Percentiles rank a stretch among this genome's conserved stretches.
Conservation (phyloP, 64 coral and sea anemone genomes). For the Pocillopora damicornis region DNA sequence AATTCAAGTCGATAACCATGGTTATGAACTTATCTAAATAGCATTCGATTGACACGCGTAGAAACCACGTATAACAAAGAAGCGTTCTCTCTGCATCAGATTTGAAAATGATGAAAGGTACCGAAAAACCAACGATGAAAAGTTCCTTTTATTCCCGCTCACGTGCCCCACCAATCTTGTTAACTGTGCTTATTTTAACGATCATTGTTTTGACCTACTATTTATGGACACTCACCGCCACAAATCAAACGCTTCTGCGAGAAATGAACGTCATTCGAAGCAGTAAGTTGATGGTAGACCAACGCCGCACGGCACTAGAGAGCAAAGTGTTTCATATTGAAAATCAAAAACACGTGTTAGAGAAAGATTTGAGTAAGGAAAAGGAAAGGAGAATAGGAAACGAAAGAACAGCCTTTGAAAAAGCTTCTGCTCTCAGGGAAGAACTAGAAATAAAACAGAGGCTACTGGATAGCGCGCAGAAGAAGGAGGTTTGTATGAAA, state of each 20-base stretch:
- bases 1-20: constrained; percentile 27
- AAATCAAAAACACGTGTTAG: not conserved
- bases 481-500: not conserved
- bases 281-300: not conserved
- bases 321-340: not conserved
- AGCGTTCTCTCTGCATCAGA: not conserved
- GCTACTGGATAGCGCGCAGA: not conserved
- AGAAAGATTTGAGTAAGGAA: not conserved
- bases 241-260: not conserved
- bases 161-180: not conserved
- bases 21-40: not conserved
- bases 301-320: constrained; percentile 4
- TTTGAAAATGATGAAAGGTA: not conserved
- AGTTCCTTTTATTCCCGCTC: not conserved
- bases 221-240: not conserved
- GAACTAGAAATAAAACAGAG: not conserved
- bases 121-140: constrained; percentile 4
- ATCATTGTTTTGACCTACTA: not conserved
- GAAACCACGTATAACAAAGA: not conserved
- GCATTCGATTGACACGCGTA: constrained; percentile 3
- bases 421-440: not conserved
- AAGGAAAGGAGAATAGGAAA: not conserved
- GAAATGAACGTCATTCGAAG: not conserved
- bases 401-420: not conserved
- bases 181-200: not conserved